Evolutionary conservation across 2,113 vertebrate genomes (phyloP).

Genomic region (Hoplias malabaricus): DNA sequence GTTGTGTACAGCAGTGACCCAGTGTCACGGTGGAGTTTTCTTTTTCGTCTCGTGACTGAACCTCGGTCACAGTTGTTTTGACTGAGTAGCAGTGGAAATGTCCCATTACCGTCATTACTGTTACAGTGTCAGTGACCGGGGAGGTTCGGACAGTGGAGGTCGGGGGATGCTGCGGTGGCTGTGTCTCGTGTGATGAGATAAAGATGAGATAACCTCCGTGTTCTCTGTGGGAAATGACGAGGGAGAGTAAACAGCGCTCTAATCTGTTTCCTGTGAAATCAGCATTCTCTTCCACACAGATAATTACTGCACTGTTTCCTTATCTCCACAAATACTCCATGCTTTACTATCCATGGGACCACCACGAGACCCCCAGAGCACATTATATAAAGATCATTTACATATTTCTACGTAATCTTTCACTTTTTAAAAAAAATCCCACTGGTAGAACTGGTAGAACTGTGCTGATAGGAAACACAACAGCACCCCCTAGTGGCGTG

Average conservation of each 20-base stretch:
- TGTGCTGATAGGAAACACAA: too few relatives aligned
- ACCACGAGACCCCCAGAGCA: background rate
- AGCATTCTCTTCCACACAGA: slow-evolving; percentile 1
- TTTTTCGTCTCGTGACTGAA: background rate
- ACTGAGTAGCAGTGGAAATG: background rate
- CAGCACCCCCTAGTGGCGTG: too few relatives aligned
- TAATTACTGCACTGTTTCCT: background rate
- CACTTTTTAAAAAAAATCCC: too few relatives aligned
- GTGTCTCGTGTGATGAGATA: background rate
- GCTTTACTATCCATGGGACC: background rate
- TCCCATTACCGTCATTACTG: background rate
- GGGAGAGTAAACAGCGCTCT: slow-evolving; percentile 1
- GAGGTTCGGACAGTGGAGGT: background rate
- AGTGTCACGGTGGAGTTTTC: background rate
- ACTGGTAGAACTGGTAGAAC: too few relatives aligned
- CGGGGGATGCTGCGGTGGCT: too few relatives aligned
- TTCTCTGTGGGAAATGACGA: background rate
- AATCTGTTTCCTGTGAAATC: slow-evolving; percentile 14
- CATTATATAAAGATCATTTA: background rate
- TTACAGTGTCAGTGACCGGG: background rate
- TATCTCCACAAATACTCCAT: background rate
- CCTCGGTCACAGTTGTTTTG: background rate
- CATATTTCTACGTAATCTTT: background rate
- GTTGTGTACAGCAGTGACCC: background rate
- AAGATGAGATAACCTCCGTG: background rate